A percentile compares a stretch with the other conserved stretches of the same genome.
Evolutionary conservation across 2,888 invertebrate genomes (phyloP).

Genomic region (Norana najaformis): DNA sequence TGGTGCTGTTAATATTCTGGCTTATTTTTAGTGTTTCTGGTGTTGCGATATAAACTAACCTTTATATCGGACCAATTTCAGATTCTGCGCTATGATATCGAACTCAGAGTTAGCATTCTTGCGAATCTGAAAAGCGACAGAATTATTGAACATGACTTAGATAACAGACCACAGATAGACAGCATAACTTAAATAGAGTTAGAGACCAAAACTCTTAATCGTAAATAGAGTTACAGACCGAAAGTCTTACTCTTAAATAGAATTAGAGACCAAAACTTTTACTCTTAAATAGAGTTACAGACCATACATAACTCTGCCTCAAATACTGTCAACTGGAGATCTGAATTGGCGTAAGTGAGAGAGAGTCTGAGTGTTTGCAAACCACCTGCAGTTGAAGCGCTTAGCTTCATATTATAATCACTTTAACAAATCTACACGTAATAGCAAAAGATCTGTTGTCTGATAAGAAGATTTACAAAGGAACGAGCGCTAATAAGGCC

Average conservation of each 20-base stretch:
- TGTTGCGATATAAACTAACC: background rate
- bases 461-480: background rate
- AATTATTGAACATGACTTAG: background rate
- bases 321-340: background rate
- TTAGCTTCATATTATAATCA: no score
- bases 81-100: conserved; percentile 8
- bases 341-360: no score
- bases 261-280: no score
- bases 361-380: background rate
- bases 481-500: no score
- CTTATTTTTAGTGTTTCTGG: background rate
- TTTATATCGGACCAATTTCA: background rate
- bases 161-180: background rate
- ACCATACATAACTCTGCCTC: background rate
- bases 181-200: background rate
- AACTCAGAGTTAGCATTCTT: background rate
- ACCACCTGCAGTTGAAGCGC: background rate
- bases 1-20: background rate
- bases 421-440: no score
- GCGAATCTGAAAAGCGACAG: background rate
- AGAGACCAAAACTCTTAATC: no score
- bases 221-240: no score
- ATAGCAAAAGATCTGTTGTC: no score
- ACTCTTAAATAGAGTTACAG: background rate
- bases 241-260: no score